Percentiles rank a stretch among this genome's conserved stretches.
Conservation (phyloP, 2,888 invertebrate genomes). For the Lamellibrachia columna region DNA sequence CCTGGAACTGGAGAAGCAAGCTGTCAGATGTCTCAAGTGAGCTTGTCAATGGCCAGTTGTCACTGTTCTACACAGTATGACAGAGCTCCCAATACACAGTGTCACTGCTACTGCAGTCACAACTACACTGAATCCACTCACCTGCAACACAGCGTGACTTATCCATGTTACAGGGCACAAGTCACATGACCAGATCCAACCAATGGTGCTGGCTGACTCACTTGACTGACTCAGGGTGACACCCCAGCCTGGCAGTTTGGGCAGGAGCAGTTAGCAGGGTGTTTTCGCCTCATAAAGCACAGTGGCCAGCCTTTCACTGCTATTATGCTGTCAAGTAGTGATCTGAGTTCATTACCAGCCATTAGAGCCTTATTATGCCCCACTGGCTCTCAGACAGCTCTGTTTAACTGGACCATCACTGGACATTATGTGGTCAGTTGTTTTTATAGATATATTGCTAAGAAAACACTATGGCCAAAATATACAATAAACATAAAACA, state of each 20-base stretch:
- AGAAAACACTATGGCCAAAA: neutral
- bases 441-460: neutral
- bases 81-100: neutral
- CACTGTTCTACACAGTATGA: neutral
- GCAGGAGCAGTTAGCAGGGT: neutral
- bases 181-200: neutral
- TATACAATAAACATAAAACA: neutral
- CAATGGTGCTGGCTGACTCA: neutral
- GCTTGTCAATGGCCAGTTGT: neutral
- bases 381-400: neutral
- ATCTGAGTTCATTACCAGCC: neutral
- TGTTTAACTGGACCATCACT: neutral
- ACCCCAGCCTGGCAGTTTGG: neutral
- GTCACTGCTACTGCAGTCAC: neutral
- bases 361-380: neutral
- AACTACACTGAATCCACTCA: neutral
- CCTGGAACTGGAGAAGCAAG: neutral
- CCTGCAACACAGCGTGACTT: neutral
- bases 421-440: neutral
- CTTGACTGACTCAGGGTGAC: neutral
- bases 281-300: slow-evolving; percentile 16
- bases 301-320: slow-evolving; percentile 4
- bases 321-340: neutral
- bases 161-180: neutral
- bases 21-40: neutral